These are phyloP conservation scores for Enteromius radiatus DNA, from an alignment of 2,797 vertebrate genomes.

Conservation along the genomic window DNA sequence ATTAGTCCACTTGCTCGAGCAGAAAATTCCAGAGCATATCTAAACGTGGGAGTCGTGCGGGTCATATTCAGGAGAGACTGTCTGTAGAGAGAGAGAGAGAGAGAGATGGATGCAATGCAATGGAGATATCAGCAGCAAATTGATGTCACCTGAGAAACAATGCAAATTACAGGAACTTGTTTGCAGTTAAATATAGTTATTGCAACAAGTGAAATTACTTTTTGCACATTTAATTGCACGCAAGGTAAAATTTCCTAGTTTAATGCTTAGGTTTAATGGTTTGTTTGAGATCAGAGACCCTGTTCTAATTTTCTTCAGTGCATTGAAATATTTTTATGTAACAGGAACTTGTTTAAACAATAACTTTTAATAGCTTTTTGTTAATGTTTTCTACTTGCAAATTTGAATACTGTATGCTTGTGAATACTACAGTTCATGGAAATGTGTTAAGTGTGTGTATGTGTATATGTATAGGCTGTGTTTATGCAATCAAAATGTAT, in stretches of 20 bases:
- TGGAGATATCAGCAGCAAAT: conserved; percentile 56
- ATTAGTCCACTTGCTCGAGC: conserved; percentile 97
- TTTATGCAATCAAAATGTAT: not conserved
- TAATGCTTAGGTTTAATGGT: not conserved
- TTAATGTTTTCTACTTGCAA: not conserved
- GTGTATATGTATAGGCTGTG: not conserved
- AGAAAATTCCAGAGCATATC: conserved; percentile 88
- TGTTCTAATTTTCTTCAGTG: not conserved
- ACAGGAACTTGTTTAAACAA: not conserved
- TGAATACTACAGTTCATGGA: not conserved
- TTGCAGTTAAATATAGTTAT: not conserved
- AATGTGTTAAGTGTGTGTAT: not conserved
- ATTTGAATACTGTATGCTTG: not conserved
- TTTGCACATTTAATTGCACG: not conserved
- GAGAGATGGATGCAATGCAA: conserved; percentile 64
- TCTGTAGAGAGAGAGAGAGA: conserved; percentile 79
- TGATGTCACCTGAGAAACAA: conserved; percentile 47
- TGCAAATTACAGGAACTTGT: not conserved
- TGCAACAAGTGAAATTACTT: not conserved
- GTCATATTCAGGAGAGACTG: conserved; percentile 82
- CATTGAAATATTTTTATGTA: not conserved
- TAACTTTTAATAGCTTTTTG: not conserved
- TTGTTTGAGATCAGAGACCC: not conserved
- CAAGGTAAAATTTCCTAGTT: not conserved
- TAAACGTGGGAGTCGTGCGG: conserved; percentile 90